phyloP scores from a whole-genome alignment of 2,888 invertebrate species.

The Chrysotoxum bicinctum region DNA sequence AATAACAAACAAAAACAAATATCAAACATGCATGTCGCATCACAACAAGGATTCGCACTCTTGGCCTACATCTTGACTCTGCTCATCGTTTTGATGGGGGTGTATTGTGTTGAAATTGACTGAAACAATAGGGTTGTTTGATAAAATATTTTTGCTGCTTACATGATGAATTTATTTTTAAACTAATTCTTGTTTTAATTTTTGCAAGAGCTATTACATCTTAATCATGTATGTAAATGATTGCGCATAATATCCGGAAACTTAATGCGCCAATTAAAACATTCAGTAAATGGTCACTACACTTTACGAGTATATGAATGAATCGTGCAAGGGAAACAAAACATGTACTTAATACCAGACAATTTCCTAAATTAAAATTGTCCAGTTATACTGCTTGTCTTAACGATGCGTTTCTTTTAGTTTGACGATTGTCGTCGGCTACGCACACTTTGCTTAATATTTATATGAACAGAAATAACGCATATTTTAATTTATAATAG shows the following conservation, averaged over 20 bases:
- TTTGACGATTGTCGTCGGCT: neutral
- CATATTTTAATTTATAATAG: neutral
- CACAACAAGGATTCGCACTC: neutral
- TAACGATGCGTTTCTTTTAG: too few species aligned
- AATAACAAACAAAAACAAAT: neutral
- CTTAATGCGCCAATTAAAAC: conserved; percentile 22
- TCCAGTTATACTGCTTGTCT: conserved; percentile 1
- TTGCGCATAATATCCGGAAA: neutral
- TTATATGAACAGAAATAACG: conserved; percentile 6
- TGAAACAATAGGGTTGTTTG: neutral
- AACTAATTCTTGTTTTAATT: neutral
- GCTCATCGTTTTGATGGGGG: neutral
- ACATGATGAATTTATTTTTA: neutral
- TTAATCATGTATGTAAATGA: neutral
- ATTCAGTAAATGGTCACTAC: neutral
- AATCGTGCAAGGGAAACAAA: conserved; percentile 14
- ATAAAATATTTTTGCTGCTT: neutral
- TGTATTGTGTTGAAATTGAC: neutral
- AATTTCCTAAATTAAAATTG: conserved; percentile 39
- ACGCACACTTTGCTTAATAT: neutral
- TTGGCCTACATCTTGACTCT: neutral
- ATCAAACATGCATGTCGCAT: neutral
- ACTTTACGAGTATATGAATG: neutral
- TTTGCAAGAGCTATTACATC: neutral
- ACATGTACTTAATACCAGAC: conserved; percentile 13